phyloP scores from a whole-genome alignment of 2,797 vertebrate genomes.

The Sebastes reedi region DNA sequence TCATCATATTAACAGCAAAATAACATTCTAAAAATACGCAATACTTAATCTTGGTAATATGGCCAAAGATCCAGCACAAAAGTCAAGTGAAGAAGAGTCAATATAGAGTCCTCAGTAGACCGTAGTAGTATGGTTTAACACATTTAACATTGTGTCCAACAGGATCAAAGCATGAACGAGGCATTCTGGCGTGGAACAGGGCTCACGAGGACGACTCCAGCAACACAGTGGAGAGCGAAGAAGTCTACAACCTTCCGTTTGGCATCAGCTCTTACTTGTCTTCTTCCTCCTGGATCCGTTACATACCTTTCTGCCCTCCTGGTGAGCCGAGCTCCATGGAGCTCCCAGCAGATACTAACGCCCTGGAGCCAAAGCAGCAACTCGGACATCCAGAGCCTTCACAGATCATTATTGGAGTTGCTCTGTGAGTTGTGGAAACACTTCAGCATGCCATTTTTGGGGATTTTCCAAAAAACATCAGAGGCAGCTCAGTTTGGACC shows the following conservation, averaged over 20 bases:
- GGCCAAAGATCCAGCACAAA: background rate
- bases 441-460: background rate
- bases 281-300: conserved; percentile 77
- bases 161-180: conserved; percentile 92
- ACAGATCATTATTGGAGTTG: conserved; percentile 63
- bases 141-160: conserved; percentile 18
- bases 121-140: background rate
- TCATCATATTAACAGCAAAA: background rate
- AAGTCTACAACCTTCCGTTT: conserved; percentile 91
- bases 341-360: conserved; percentile 25
- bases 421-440: conserved; percentile 55
- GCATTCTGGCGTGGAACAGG: conserved; percentile 88
- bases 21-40: background rate
- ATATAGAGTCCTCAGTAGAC: background rate
- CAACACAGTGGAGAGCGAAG: conserved; percentile 68
- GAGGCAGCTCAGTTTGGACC: conserved; percentile 56
- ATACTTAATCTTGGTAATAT: background rate
- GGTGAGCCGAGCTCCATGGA: conserved; percentile 23
- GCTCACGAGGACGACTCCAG: conserved; percentile 76
- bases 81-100: background rate
- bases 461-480: conserved; percentile 7
- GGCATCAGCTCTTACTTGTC: conserved; percentile 84
- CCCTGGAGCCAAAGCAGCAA: conserved; percentile 59
- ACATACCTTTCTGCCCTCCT: conserved; percentile 89
- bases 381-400: conserved; percentile 53